These are phyloP conservation scores for Neotoma lepida DNA, from an alignment of 2,113 vertebrate species.

Conservation along the genomic window DNA sequence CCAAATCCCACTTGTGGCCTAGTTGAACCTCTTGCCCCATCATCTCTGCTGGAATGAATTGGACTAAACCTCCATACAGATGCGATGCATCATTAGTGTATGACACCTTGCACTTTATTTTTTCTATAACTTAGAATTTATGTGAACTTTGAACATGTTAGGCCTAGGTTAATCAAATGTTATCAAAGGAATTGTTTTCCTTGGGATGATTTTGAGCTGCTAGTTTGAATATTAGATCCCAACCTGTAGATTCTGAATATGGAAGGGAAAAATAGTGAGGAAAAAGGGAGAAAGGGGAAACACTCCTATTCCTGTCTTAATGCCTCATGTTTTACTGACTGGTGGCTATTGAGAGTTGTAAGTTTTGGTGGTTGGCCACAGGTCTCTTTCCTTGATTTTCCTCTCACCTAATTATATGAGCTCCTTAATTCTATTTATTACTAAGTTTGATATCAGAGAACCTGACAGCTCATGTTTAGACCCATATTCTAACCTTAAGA, in stretches of 20 bases:
- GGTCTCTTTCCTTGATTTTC: slow-evolving; percentile 18
- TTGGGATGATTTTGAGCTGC: slow-evolving; percentile 44
- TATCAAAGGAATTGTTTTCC: slow-evolving; percentile 48
- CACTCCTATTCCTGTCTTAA: not conserved
- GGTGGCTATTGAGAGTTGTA: slow-evolving; percentile 19
- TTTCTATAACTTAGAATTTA: slow-evolving; percentile 24
- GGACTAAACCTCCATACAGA: not conserved
- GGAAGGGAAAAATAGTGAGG: not conserved
- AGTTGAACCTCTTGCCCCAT: not conserved
- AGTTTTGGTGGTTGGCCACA: slow-evolving; percentile 6
- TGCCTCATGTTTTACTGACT: slow-evolving; percentile 33
- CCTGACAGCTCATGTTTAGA: slow-evolving; percentile 20
- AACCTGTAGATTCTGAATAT: slow-evolving; percentile 19
- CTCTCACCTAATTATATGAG: not conserved
- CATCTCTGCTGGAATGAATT: not conserved
- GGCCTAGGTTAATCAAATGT: not conserved
- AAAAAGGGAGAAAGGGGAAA: not conserved
- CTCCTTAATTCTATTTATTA: not conserved
- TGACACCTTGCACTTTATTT: not conserved
- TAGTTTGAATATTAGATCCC: not conserved
- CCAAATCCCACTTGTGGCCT: not conserved
- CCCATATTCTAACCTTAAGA: not conserved
- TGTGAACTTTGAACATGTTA: slow-evolving; percentile 14
- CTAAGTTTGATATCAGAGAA: slow-evolving; percentile 3
- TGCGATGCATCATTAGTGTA: not conserved